Percentiles rank a stretch among this genome's conserved stretches.
These are phyloP conservation scores for Benthosema pterotum DNA, from an alignment of 2,797 vertebrate genomes.

Conservation along the genomic window DNA sequence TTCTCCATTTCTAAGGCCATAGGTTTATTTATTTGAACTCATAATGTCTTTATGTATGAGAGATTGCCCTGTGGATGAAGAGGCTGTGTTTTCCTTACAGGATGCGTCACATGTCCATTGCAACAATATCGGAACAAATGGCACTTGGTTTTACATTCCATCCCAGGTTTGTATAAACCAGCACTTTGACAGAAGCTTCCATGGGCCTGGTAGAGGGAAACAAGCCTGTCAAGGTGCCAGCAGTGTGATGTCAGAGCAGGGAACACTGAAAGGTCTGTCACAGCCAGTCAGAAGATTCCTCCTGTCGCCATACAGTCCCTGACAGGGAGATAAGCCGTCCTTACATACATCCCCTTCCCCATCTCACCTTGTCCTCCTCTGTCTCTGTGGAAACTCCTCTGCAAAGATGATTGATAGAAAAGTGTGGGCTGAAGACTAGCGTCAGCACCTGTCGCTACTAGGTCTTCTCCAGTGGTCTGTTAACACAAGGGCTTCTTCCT, in stretches of 20 bases:
- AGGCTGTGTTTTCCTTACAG: neutral
- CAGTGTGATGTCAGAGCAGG: slow-evolving; percentile 48
- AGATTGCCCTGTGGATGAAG: neutral
- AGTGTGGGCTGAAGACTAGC: slow-evolving; percentile 56
- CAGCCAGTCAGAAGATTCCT: slow-evolving; percentile 64
- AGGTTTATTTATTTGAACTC: neutral
- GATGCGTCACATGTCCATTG: slow-evolving; percentile 2
- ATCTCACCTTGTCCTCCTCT: slow-evolving; percentile 47
- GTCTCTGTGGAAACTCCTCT: slow-evolving; percentile 44
- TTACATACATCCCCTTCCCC: slow-evolving; percentile 36
- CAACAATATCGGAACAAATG: slow-evolving; percentile 5
- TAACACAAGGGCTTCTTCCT: slow-evolving; percentile 58
- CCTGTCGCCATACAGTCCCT: slow-evolving; percentile 58
- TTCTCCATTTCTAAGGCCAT: slow-evolving; percentile 13
- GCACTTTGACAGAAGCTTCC: slow-evolving; percentile 35
- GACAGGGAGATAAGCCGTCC: slow-evolving; percentile 62
- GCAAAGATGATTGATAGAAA: slow-evolving; percentile 69
- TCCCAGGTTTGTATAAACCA: slow-evolving; percentile 20
- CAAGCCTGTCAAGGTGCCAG: slow-evolving; percentile 58
- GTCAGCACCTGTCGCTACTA: slow-evolving; percentile 67
- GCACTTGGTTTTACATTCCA: slow-evolving; percentile 15
- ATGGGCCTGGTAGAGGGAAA: slow-evolving; percentile 28
- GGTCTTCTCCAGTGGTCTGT: slow-evolving; percentile 57
- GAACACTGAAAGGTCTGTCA: slow-evolving; percentile 67
- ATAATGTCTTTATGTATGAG: neutral